A percentile compares a stretch with the other conserved stretches of the same genome.
These are phyloP conservation scores for Psittacula cyanocephala DNA, from an alignment of 2,113 vertebrate genomes.

Conservation along the genomic window DNA sequence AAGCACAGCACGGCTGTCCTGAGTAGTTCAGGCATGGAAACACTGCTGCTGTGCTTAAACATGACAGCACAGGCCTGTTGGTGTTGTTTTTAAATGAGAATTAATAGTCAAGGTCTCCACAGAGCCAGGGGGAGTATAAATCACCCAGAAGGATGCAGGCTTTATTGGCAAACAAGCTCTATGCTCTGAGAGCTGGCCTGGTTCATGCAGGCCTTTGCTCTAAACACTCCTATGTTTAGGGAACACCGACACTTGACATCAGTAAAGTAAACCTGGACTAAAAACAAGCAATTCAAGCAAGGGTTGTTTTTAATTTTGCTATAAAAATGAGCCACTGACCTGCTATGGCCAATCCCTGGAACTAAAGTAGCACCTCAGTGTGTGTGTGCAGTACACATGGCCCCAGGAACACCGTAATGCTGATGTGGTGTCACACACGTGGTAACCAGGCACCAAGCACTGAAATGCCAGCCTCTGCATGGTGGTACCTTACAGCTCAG, in stretches of 20 bases:
- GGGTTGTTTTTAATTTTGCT: background rate
- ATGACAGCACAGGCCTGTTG: accelerated
- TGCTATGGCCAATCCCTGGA: background rate
- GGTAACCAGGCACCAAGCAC: background rate
- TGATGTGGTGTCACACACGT: accelerated
- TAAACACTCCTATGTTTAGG: background rate
- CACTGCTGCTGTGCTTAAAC: background rate
- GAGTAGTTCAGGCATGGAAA: background rate
- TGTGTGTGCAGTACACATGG: accelerated
- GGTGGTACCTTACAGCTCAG: background rate
- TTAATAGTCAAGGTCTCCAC: background rate
- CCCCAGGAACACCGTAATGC: background rate
- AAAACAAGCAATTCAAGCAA: background rate
- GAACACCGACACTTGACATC: background rate
- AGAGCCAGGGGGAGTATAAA: background rate
- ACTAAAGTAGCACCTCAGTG: background rate
- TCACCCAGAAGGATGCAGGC: background rate
- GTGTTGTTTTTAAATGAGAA: background rate
- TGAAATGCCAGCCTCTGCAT: background rate
- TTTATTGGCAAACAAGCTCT: background rate
- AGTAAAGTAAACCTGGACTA: background rate
- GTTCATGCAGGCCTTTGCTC: background rate
- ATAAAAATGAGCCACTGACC: background rate
- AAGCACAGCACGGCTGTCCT: accelerated
- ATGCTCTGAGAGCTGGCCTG: background rate